Evolutionary conservation across 2,797 vertebrate genomes (phyloP), one percentile per base, ranked within the genome.

Genomic region (Sebastes nivosus): DNA sequence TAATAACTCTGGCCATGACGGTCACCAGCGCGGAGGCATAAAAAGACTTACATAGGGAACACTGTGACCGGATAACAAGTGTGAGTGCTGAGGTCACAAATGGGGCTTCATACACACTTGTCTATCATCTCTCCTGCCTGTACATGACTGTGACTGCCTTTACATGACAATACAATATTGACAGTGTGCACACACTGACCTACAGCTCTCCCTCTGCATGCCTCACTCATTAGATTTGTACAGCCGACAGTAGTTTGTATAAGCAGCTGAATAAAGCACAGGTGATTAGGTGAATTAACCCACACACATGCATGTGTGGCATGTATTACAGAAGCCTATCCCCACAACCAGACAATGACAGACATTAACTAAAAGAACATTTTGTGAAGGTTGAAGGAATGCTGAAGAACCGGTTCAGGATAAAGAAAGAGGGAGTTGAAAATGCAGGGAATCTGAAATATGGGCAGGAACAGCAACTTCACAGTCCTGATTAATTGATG

Each of bases 351-450:
- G 12, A 67, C 54, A 59, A 66, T 66, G 27, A 50, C 27, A 46
- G 12, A 32, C 64, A 63, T 75, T 27, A 80, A 61, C 24, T 29
- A 6, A 38, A 61, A 42, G 63, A 75, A 75, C 77, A 86, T 36
- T 36, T 27, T 79, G 72, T 79, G 8, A 76, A 29, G 8, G 38
- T 3, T 50, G 34, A 42, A 12, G 63, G 72, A 79, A 79, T 82
- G 79, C 12, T 64, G 76, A 50, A 46, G 30, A 76, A 78, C 79
- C 32, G 63, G 79, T 75, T 72, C 18, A 27, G n/a, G 38, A 79
- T 59, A 68, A 70, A 52, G 30, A 34, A 63, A 67, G 7, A 52
- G 42, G 34, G 14, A 65, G 32, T 55, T 63, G n/a, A 58, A 20
- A 52, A 65, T 14, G 24, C 12, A 14, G 54, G 12, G 16, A 32